Base-by-base conservation (phyloP, 2,888 invertebrate species). In the Eueremaeus valkanovi region DNA sequence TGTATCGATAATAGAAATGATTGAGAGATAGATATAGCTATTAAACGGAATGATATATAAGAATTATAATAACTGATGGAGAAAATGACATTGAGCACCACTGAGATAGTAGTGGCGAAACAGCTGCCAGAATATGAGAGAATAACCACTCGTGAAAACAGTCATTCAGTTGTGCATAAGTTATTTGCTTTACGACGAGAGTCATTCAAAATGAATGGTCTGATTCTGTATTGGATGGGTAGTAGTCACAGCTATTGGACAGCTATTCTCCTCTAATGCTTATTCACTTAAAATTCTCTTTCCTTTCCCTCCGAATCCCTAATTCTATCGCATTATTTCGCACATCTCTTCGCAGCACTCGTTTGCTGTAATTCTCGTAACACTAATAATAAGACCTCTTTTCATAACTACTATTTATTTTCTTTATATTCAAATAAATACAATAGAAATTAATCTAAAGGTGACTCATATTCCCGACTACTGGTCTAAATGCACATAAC, bases 171-270 rank as follows among this genome's bases (percentile, higher is more conserved):
- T 18, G 16, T 49, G 8, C 49, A 49, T 49, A 49, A 49, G 49
- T 49, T 49, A 49, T 49, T 49, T 49, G 49, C 49, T 49, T 42
- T 49, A n/a, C 16, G 49, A n/a, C 49, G 49, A 49, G 49, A 49
- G 49, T 49, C 49, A 13, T 49, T 49, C 49, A 49, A 49, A 49
- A 8, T 49, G 8, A 49, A 49, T 49, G 49, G n/a, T 49, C 16
- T n/a, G 49, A 49, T 9, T n/a, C 3, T 49, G 49, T 11, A 16
- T 8, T 16, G 18, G 3, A 49, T 3, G 8, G 3, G 16, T 49
- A 5, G 36, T 36, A 36, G 11, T 36, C 36, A 5, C 5, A 8
- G 11, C 36, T 8, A 36, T 36, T 36, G 6, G 11, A 36, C 11
- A 11, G 36, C 36, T 36, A 36, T 36, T n/a, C n/a, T n/a, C 36